A percentile compares a stretch with the other conserved stretches of the same genome.
Conservation (phyloP, 2,797 vertebrate species). For the Cyclura pinguis region DNA sequence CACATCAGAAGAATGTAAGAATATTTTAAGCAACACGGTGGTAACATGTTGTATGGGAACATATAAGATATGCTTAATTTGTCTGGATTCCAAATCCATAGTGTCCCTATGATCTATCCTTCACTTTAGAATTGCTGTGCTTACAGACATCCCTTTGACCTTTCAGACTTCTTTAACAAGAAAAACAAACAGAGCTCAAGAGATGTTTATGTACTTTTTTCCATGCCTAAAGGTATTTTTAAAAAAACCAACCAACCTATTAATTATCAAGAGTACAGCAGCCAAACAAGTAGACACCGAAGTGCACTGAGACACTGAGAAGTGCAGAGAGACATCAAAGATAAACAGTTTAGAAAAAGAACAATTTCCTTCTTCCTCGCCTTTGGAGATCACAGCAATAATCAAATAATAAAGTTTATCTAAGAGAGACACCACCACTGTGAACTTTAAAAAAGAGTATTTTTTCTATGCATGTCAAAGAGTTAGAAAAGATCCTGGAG, state of each 20-base stretch:
- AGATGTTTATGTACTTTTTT: neutral
- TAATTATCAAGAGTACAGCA: neutral
- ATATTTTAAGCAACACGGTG: neutral
- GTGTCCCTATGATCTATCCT: neutral
- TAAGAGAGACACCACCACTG: neutral
- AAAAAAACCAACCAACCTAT: neutral
- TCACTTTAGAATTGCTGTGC: neutral
- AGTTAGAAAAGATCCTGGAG: too few species aligned
- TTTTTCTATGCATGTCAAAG: neutral
- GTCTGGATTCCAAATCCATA: neutral
- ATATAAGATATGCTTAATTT: neutral
- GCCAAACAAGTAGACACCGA: neutral
- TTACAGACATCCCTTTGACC: neutral
- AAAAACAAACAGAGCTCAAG: neutral
- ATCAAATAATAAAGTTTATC: neutral
- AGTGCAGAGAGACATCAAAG: neutral
- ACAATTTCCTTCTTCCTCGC: neutral
- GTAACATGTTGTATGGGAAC: neutral
- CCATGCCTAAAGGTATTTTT: neutral
- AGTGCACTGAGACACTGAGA: neutral
- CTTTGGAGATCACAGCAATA: neutral
- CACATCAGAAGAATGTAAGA: neutral
- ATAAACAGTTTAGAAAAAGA: neutral
- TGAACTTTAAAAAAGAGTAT: neutral
- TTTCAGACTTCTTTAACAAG: neutral